These are phyloP conservation scores for Fregata magnificens DNA, from an alignment of 2,113 vertebrate species.

Conservation along the genomic window DNA sequence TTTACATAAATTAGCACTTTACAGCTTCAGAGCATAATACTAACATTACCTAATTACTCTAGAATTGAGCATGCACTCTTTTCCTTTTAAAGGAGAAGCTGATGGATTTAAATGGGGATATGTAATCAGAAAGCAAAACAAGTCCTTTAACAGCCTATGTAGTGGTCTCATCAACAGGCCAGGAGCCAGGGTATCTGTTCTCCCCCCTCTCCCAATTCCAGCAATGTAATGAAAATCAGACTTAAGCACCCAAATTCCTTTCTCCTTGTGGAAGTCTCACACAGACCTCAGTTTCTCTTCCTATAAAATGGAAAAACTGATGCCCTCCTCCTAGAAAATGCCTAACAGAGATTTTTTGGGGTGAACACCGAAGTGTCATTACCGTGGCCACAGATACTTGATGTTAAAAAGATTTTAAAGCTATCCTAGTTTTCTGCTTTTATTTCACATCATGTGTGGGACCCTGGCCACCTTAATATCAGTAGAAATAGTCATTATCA, in stretches of 20 bases:
- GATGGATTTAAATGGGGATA: slow-evolving; percentile 22
- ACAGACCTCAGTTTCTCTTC: background rate
- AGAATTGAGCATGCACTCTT: slow-evolving; percentile 25
- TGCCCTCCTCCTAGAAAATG: background rate
- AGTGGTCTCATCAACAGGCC: slow-evolving; percentile 11
- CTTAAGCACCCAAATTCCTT: background rate
- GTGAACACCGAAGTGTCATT: background rate
- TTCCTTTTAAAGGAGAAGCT: slow-evolving; percentile 46
- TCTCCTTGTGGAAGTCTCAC: background rate
- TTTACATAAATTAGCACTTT: slow-evolving; percentile 66
- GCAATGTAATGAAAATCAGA: slow-evolving; percentile 2
- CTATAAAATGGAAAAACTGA: background rate
- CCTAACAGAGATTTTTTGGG: background rate
- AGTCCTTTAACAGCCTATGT: slow-evolving; percentile 27
- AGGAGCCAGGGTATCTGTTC: background rate
- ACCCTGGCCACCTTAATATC: background rate
- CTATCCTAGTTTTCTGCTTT: background rate
- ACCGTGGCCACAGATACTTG: background rate
- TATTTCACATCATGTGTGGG: background rate
- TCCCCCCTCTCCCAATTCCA: background rate
- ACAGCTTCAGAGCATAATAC: slow-evolving; percentile 39
- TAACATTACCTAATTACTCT: slow-evolving; percentile 51
- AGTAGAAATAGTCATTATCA: background rate
- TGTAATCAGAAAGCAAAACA: slow-evolving; percentile 44
- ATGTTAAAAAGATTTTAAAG: background rate